Evolutionary conservation across 2,113 vertebrate species (phyloP).

Genomic region (Onychostoma macrolepis): DNA sequence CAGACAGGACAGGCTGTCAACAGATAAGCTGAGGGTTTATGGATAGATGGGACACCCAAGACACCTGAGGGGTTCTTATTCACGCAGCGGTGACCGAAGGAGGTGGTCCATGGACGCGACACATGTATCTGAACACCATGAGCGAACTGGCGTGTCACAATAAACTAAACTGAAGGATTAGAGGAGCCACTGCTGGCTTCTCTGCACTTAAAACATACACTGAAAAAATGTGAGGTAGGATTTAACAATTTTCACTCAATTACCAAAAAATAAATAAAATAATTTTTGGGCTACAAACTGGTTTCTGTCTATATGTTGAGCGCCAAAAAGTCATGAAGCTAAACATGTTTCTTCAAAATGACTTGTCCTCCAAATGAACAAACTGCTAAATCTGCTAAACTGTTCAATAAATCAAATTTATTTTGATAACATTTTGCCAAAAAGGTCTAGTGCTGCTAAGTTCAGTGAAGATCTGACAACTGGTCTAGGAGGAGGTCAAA

Average conservation of each 20-base stretch:
- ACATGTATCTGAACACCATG: conserved; percentile 66
- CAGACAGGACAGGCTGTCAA: background rate
- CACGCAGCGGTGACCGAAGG: background rate
- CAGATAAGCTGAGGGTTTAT: conserved; percentile 1
- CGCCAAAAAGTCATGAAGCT: background rate
- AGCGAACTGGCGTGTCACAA: conserved; percentile 65
- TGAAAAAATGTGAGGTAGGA: background rate
- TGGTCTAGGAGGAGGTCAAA: too few species aligned
- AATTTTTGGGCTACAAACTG: background rate
- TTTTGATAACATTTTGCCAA: too few species aligned
- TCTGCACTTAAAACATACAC: conserved; percentile 32
- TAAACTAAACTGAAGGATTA: conserved; percentile 58
- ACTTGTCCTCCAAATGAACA: background rate
- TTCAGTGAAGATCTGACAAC: too few species aligned
- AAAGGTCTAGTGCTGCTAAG: too few species aligned
- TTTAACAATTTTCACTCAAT: too few species aligned
- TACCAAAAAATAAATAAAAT: background rate
- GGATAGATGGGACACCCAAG: background rate
- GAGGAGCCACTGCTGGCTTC: conserved; percentile 17
- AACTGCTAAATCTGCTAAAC: too few species aligned
- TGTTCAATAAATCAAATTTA: too few species aligned
- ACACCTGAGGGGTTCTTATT: conserved; percentile 47
- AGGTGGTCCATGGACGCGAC: conserved; percentile 49
- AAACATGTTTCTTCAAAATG: background rate
- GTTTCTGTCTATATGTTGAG: background rate